Conservation (phyloP, 2,797 vertebrate genomes). For the Emys orbicularis region DNA sequence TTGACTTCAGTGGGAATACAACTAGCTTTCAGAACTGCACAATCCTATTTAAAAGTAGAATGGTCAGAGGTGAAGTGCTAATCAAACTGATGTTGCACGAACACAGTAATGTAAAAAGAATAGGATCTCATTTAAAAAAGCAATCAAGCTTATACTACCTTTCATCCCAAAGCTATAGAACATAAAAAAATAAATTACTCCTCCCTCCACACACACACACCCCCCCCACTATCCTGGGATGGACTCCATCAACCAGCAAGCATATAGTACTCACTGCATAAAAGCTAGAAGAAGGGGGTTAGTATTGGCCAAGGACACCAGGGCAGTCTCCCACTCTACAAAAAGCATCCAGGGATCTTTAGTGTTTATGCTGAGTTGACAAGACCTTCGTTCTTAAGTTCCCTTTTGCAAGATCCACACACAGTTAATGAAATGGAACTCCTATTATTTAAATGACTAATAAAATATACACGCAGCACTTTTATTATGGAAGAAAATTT, state of each 20-base stretch:
- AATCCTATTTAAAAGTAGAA: background rate
- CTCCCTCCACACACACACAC: too few species aligned
- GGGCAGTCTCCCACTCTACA: background rate
- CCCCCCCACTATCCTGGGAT: rapidly evolving
- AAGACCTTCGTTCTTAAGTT: background rate
- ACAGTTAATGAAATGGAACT: background rate
- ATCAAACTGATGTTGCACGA: background rate
- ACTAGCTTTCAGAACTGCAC: background rate
- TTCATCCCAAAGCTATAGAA: background rate
- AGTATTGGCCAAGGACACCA: background rate
- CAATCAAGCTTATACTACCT: background rate
- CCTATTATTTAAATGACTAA: background rate
- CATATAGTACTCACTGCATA: background rate
- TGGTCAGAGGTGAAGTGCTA: background rate
- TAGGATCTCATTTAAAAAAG: too few species aligned
- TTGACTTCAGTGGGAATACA: background rate
- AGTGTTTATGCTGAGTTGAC: background rate
- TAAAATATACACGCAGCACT: background rate
- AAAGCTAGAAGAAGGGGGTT: background rate
- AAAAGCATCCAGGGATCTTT: background rate
- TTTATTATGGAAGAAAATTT: background rate
- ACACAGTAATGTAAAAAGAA: background rate
- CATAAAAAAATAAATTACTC: too few species aligned
- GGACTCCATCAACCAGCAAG: background rate
- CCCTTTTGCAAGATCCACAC: background rate